phyloP scores from a whole-genome alignment of 2,113 vertebrate species.

The Acanthochromis polyacanthus region DNA sequence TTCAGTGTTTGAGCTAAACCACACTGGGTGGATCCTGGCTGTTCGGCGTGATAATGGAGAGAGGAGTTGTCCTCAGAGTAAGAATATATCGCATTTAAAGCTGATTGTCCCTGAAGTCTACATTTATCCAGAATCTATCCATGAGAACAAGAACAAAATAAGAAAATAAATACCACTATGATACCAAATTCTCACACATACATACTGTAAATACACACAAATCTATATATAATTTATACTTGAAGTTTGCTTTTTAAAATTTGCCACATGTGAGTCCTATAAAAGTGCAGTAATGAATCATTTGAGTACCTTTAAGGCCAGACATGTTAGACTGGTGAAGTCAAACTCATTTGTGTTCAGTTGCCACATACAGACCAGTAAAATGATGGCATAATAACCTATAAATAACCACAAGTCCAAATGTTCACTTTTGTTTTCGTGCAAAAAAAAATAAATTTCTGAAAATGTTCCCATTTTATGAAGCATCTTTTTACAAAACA shows the following conservation, averaged over 20 bases:
- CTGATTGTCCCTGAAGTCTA: not conserved
- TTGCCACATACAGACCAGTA: too few species aligned
- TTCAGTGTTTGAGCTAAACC: slow-evolving; percentile 15
- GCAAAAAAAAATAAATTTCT: too few species aligned
- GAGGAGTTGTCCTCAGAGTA: slow-evolving; percentile 19
- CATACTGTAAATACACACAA: not conserved
- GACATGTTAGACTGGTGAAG: not conserved
- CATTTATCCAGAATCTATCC: not conserved
- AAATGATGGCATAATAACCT: too few species aligned
- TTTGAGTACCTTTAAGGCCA: not conserved
- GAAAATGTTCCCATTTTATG: too few species aligned
- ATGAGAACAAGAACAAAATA: not conserved
- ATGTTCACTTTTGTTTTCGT: too few species aligned
- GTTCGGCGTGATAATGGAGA: slow-evolving; percentile 63
- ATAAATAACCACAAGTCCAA: too few species aligned
- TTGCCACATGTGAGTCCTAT: not conserved
- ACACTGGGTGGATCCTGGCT: slow-evolving; percentile 68
- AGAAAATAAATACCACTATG: not conserved
- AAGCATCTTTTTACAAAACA: too few species aligned
- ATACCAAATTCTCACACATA: not conserved
- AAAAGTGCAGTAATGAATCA: not conserved
- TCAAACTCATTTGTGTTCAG: too few species aligned
- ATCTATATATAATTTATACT: not conserved
- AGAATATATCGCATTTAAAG: not conserved
- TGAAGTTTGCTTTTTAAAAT: not conserved